These are phyloP conservation scores for Sitta carolinensis DNA, from an alignment of 2,797 vertebrate genomes.

Conservation along the genomic window DNA sequence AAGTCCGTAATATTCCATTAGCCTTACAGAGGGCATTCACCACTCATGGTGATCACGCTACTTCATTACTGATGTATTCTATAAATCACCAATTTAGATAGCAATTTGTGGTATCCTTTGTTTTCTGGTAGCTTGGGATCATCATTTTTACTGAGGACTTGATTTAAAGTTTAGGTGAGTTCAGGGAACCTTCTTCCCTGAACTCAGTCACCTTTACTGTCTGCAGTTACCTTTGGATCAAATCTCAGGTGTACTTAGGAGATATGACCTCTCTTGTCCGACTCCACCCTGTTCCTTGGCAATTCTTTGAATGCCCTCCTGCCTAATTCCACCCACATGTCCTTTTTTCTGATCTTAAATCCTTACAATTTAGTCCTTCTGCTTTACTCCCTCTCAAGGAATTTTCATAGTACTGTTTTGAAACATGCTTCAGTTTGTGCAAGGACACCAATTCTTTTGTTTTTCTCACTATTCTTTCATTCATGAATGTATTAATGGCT, in stretches of 20 bases:
- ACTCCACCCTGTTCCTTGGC: rapidly evolving
- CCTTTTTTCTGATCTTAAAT: background rate
- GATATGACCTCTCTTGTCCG: background rate
- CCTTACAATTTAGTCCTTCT: background rate
- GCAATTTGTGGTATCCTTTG: background rate
- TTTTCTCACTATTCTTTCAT: background rate
- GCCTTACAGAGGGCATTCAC: background rate
- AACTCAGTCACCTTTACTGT: background rate
- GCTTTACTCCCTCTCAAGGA: background rate
- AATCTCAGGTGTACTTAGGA: background rate
- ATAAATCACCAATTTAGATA: background rate
- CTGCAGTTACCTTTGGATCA: background rate
- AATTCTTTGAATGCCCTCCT: background rate
- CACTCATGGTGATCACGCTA: background rate
- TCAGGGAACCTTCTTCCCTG: background rate
- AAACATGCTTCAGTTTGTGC: background rate
- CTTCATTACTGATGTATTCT: background rate
- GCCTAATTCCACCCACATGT: background rate
- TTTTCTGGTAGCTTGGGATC: background rate
- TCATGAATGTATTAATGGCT: background rate
- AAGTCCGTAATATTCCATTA: background rate
- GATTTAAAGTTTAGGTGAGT: background rate
- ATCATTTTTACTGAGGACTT: background rate
- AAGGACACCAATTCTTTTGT: background rate
- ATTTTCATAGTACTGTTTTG: background rate